These are phyloP conservation scores for Yponomeuta plumbellus DNA, from an alignment of 2,888 invertebrate species.

Conservation along the genomic window DNA sequence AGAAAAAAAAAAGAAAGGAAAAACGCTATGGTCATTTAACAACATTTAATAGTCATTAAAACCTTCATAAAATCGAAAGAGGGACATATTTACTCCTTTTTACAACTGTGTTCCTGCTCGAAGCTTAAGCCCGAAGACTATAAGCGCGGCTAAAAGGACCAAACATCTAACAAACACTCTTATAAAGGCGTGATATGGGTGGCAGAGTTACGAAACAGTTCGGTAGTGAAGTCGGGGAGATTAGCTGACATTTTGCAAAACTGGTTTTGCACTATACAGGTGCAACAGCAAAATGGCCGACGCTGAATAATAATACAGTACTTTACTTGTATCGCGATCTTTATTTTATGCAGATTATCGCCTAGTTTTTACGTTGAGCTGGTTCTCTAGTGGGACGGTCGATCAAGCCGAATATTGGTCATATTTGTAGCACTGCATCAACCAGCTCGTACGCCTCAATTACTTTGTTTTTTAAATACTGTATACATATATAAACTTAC, in stretches of 20 bases:
- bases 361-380: neutral
- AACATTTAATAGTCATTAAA: constrained; percentile 16
- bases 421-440: too few species aligned
- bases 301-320: constrained; percentile 2
- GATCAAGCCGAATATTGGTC: neutral
- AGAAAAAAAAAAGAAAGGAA: too few species aligned
- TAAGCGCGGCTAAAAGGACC: constrained; percentile 25
- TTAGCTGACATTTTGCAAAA: constrained; percentile 50
- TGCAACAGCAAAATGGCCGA: constrained; percentile 19
- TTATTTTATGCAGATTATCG: constrained; percentile 6
- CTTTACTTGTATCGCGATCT: neutral
- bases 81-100: constrained; percentile 28
- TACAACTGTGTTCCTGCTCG: constrained; percentile 31
- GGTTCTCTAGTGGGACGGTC: neutral
- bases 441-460: neutral
- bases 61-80: constrained; percentile 38
- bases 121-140: constrained; percentile 26
- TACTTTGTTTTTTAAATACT: neutral
- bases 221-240: constrained; percentile 32
- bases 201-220: constrained; percentile 35
- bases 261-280: constrained; percentile 40
- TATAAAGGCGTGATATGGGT: constrained; percentile 28
- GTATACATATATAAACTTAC: too few species aligned
- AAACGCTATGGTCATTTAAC: too few species aligned
- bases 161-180: constrained; percentile 31